Base-by-base conservation (phyloP, 30 jellyfish, hydroid and myxozoan genomes). In the Aurelia sp. region DNA sequence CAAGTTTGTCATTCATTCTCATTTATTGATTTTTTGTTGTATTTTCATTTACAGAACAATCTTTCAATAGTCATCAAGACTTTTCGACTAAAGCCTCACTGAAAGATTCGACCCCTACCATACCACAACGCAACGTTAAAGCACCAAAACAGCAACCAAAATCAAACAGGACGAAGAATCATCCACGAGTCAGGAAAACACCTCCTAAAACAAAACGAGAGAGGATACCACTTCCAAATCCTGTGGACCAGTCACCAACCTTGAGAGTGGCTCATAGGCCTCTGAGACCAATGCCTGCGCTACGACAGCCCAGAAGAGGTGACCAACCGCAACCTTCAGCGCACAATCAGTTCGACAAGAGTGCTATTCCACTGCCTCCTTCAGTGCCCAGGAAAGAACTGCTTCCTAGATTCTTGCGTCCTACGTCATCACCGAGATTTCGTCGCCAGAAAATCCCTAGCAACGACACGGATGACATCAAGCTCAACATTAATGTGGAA, bases 401-500 rank as follows among this genome's bases (percentile, higher is more conserved):
- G 9, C 55, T 2, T 44, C 55, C 55, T 44, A 44, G 3, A 8
- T 44, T 44, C 55, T 8, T 44, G 55, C 55, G 55, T 44, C 55
- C 55, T 44, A 44, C 18, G 12, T 67, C 48, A 44, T 51, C 85
- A 1, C 16, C 69, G 13, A 48, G 85, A 44, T 38, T 63, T 6
- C 86, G 92, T 20, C 92, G 83, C 55, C 91, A 83, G 62, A 83
- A 83, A 21, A 40, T 61, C 50, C 76, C 63, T 4, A 18, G 22
- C 17, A 83, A 83, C 84, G 92, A 83, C 44, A 83, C 86, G 6
- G 92, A 83, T 52, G 80, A 69, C 62, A 62, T 62, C 41, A 69
- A 50, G 27, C 44, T 83, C 64, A 63, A 35, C 33, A 83, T 83
- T 3, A 72, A 71, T 40, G 85, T 73, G 41, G 96, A 87, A 41